Conservation (phyloP, 2,113 vertebrate genomes). For the Cariama cristata region DNA sequence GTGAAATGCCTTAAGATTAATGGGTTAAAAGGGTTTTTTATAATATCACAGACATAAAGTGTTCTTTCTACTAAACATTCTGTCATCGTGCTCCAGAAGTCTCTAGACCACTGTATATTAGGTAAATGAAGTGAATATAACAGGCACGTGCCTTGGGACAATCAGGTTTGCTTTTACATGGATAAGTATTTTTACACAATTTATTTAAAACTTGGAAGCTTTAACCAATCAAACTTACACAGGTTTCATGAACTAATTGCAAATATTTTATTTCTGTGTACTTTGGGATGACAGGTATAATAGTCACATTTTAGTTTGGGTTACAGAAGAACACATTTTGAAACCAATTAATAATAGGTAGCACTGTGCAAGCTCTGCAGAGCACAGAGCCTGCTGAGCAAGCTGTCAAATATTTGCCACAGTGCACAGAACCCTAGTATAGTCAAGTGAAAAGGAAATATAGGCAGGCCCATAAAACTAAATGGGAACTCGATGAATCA, state of each 20-base stretch:
- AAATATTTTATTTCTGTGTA: constrained; percentile 70
- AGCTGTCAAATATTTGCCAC: constrained; percentile 67
- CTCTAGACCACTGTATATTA: background rate
- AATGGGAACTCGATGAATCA: constrained; percentile 14
- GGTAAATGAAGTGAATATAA: background rate
- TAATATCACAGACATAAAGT: background rate
- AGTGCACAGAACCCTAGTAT: constrained; percentile 51
- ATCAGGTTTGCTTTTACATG: background rate
- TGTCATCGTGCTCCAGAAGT: background rate
- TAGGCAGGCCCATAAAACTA: constrained; percentile 67
- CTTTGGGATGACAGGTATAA: constrained; percentile 70
- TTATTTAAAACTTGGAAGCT: constrained; percentile 60
- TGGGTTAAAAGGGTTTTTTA: background rate
- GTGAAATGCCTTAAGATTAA: constrained; percentile 11
- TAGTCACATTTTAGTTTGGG: constrained; percentile 54
- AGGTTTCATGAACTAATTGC: constrained; percentile 62
- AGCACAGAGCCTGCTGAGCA: constrained; percentile 65
- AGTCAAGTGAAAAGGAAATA: constrained; percentile 66
- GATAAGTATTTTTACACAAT: constrained; percentile 23
- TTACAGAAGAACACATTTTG: constrained; percentile 63
- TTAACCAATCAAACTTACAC: constrained; percentile 49
- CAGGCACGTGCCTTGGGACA: background rate
- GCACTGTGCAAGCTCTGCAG: constrained; percentile 12
- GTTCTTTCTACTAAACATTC: background rate
- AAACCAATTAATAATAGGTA: constrained; percentile 73